Evolutionary conservation across 2,888 invertebrate genomes (phyloP).

Genomic region (Tiphia femorata): DNA sequence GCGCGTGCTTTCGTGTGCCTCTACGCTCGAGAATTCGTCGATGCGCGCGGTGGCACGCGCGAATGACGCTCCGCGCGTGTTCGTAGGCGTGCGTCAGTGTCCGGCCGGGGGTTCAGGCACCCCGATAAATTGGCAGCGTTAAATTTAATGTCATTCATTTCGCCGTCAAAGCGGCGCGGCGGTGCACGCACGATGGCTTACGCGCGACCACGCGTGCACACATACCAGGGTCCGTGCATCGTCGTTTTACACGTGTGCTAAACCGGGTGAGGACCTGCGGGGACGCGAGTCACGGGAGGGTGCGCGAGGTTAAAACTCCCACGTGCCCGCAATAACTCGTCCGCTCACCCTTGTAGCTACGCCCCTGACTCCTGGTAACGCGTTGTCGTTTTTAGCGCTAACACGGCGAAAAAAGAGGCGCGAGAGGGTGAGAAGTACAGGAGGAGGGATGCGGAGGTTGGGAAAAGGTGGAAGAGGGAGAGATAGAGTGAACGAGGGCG

Average conservation of each 20-base stretch:
- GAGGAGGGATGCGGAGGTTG: too few relatives aligned
- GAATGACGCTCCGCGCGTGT: slow-evolving; percentile 14
- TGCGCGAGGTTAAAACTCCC: slow-evolving; percentile 15
- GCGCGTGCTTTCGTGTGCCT: too few relatives aligned
- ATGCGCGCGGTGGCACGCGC: slow-evolving; percentile 18
- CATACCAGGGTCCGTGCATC: too few relatives aligned
- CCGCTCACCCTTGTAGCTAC: neutral
- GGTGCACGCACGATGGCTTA: slow-evolving; percentile 10
- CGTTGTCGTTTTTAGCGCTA: slow-evolving; percentile 15
- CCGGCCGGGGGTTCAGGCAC: slow-evolving; percentile 25
- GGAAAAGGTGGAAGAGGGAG: neutral
- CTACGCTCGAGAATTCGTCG: too few relatives aligned
- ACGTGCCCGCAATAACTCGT: slow-evolving; percentile 23
- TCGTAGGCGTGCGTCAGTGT: slow-evolving; percentile 12
- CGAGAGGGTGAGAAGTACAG: neutral
- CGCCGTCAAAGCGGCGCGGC: slow-evolving; percentile 21
- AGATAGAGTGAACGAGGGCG: slow-evolving; percentile 1
- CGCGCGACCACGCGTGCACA: slow-evolving; percentile 7
- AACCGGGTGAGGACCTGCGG: neutral
- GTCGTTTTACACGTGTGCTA: slow-evolving; percentile 29
- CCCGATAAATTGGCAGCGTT: slow-evolving; percentile 61
- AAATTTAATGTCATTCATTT: slow-evolving; percentile 62
- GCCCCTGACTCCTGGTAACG: slow-evolving; percentile 12
- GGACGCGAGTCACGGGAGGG: slow-evolving; percentile 5
- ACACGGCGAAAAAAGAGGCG: slow-evolving; percentile 9